Evolutionary conservation across 2,113 vertebrate species (phyloP).

Genomic region (Hystrix brachyura): DNA sequence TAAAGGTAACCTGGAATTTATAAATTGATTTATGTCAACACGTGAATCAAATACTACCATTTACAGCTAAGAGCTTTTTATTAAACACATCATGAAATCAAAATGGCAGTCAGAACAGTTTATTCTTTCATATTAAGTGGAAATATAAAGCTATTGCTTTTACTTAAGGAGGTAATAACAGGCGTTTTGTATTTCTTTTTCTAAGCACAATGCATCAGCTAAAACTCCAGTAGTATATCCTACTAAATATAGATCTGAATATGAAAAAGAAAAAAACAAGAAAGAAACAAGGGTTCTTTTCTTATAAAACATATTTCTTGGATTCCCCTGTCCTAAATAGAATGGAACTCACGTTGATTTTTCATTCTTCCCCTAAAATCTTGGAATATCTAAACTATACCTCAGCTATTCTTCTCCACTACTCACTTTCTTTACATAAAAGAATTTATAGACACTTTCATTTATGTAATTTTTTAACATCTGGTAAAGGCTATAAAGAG

Average conservation of each 20-base stretch:
- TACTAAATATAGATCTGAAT: conserved; percentile 28
- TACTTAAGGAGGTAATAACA: conserved; percentile 69
- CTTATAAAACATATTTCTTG: conserved; percentile 53
- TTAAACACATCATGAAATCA: conserved; percentile 69
- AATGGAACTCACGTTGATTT: conserved; percentile 30
- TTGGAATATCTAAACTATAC: conserved; percentile 3
- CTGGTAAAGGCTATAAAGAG: conserved; percentile 63
- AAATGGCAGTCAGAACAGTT: conserved; percentile 64
- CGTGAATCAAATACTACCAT: conserved; percentile 70
- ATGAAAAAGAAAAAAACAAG: background rate
- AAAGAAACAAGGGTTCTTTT: background rate
- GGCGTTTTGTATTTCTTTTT: conserved; percentile 59
- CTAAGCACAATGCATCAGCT: background rate
- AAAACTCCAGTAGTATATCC: conserved; percentile 28
- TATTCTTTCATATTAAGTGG: conserved; percentile 64
- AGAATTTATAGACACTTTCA: conserved; percentile 14
- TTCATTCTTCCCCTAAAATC: background rate
- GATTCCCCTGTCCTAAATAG: background rate
- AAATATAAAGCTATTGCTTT: conserved; percentile 54
- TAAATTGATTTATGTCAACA: conserved; percentile 81
- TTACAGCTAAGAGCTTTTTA: conserved; percentile 69
- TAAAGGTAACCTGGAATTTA: conserved; percentile 80
- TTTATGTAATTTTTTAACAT: conserved; percentile 61
- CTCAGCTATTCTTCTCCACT: conserved; percentile 45
- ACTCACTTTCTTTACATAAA: conserved; percentile 48